Conservation (phyloP, 2,888 invertebrate genomes). For the Diogma glabrata region DNA sequence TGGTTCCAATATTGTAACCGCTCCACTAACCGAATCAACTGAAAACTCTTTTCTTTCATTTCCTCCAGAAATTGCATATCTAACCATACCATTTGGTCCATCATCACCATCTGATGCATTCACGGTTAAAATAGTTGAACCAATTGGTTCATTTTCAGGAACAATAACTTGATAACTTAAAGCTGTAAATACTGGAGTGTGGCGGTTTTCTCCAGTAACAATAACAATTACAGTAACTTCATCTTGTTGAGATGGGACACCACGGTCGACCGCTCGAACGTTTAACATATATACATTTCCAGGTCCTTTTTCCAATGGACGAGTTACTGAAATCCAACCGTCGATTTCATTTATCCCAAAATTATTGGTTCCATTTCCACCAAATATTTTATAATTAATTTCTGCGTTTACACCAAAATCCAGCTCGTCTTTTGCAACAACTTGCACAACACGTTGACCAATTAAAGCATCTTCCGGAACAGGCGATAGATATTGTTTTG, state of each 20-base stretch:
- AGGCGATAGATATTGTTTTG: slow-evolving; percentile 62
- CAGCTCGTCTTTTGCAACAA: slow-evolving; percentile 61
- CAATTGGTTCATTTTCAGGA: slow-evolving; percentile 80
- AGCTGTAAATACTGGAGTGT: slow-evolving; percentile 71
- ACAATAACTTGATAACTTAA: slow-evolving; percentile 81
- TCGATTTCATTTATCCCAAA: slow-evolving; percentile 62
- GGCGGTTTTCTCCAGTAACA: slow-evolving; percentile 73
- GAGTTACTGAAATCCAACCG: slow-evolving; percentile 70
- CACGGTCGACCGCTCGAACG: slow-evolving; percentile 72
- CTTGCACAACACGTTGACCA: slow-evolving; percentile 60
- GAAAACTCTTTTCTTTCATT: slow-evolving; percentile 70
- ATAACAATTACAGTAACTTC: slow-evolving; percentile 61
- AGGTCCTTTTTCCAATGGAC: slow-evolving; percentile 37
- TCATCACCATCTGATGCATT: slow-evolving; percentile 74
- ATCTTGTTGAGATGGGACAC: slow-evolving; percentile 75
- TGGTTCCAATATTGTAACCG: slow-evolving; percentile 63
- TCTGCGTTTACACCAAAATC: slow-evolving; percentile 86
- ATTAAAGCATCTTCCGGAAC: slow-evolving; percentile 64
- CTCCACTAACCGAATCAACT: slow-evolving; percentile 65
- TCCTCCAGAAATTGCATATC: slow-evolving; percentile 74
- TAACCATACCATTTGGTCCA: slow-evolving; percentile 82
- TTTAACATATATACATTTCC: slow-evolving; percentile 55
- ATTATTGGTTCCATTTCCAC: slow-evolving; percentile 65
- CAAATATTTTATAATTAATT: slow-evolving; percentile 61
- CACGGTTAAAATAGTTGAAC: slow-evolving; percentile 73